phyloP scores from a whole-genome alignment of 2,113 vertebrate genomes.

The Australoheros scitulus region DNA sequence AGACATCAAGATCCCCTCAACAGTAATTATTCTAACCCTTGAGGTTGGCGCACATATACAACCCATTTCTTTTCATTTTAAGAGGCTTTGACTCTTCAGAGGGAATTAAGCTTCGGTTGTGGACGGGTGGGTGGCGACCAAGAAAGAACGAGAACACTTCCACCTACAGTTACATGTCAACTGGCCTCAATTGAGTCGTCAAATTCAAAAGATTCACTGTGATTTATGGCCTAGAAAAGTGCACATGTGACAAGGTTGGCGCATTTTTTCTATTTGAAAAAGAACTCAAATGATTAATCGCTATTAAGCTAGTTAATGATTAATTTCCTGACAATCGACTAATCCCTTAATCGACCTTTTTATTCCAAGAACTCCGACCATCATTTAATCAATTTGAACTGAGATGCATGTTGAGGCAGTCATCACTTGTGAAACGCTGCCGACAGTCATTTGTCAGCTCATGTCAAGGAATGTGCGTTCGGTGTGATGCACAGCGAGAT shows the following conservation, averaged over 20 bases:
- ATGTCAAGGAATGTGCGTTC: slow-evolving; percentile 7
- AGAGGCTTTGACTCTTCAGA: background rate
- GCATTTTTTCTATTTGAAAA: slow-evolving; percentile 1
- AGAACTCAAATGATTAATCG: background rate
- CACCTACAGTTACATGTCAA: background rate
- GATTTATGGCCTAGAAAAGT: background rate
- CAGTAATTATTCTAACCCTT: background rate
- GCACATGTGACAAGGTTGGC: background rate
- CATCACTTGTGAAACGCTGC: background rate
- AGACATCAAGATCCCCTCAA: background rate
- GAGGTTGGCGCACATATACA: background rate
- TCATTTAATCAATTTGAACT: slow-evolving; percentile 3
- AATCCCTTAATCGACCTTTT: slow-evolving; percentile 8
- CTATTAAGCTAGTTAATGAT: slow-evolving; percentile 1
- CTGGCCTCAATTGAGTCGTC: background rate
- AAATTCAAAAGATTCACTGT: background rate
- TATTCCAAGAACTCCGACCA: background rate
- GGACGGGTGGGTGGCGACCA: too few relatives aligned
- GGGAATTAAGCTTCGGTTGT: background rate
- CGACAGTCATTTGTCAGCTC: slow-evolving; percentile 4
- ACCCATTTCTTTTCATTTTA: background rate
- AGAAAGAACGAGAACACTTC: too few relatives aligned
- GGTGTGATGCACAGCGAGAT: background rate
- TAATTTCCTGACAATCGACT: slow-evolving; percentile 4
- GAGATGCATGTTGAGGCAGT: background rate